phyloP scores from a whole-genome alignment of 2,797 vertebrate species.

The Danio kyathit region DNA sequence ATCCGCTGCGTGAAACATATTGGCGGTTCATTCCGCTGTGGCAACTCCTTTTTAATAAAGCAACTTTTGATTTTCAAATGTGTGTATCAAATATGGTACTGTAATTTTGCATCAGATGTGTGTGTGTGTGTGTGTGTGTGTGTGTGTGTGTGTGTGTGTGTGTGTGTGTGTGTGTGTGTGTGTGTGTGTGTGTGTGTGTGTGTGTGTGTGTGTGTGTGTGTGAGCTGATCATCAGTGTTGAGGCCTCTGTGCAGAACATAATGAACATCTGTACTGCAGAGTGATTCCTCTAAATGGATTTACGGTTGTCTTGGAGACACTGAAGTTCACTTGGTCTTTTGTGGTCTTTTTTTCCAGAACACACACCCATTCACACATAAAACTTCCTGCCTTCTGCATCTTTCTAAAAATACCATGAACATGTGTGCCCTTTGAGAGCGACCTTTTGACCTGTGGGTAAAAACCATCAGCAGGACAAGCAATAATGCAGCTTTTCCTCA shows the following conservation, averaged over 20 bases:
- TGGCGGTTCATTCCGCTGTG: no score
- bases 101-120: no score
- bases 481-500: slow-evolving; percentile 34
- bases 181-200: no score
- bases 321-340: slow-evolving; percentile 59
- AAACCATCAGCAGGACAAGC: slow-evolving; percentile 66
- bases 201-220: no score
- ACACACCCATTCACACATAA: slow-evolving; percentile 68
- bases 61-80: no score
- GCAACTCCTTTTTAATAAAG: no score
- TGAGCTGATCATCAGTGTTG: background rate
- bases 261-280: slow-evolving; percentile 57
- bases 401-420: slow-evolving; percentile 60
- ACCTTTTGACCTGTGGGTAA: slow-evolving; percentile 70
- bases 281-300: slow-evolving; percentile 46
- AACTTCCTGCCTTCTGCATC: slow-evolving; percentile 58
- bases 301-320: slow-evolving; percentile 64
- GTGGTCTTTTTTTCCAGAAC: slow-evolving; percentile 65
- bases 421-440: slow-evolving; percentile 52
- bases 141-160: no score
- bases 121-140: no score
- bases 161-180: no score
- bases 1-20: no score
- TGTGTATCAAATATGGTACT: no score
- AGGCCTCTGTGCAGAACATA: slow-evolving; percentile 53